Percentiles rank a stretch among this genome's conserved stretches.
Conservation (phyloP, 2,113 vertebrate species). For the Cynocephalus volans region DNA sequence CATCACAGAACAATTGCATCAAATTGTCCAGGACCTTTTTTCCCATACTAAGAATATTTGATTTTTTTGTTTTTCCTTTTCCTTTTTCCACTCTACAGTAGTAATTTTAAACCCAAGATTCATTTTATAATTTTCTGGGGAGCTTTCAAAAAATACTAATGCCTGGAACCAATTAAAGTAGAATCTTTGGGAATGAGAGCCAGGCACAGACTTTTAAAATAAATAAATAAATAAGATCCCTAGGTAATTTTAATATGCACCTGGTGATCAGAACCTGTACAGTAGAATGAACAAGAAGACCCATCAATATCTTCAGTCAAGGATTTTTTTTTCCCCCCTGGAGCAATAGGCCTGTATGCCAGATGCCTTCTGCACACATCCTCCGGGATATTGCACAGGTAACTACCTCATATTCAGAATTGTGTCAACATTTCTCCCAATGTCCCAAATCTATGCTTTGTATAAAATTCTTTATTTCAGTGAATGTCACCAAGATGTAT, state of each 20-base stretch:
- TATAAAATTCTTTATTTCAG: constrained; percentile 1
- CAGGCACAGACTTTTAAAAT: neutral
- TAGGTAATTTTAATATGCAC: constrained; percentile 50
- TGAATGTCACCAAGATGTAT: neutral
- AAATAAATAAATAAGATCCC: neutral
- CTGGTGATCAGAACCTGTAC: neutral
- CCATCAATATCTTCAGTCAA: neutral
- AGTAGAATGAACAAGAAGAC: neutral
- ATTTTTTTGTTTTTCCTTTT: neutral
- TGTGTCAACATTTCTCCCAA: neutral
- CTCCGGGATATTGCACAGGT: neutral
- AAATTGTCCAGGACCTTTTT: neutral
- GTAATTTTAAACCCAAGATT: neutral
- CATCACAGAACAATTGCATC: neutral
- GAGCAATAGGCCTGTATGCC: no score
- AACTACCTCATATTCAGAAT: neutral
- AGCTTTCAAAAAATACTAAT: constrained; percentile 50
- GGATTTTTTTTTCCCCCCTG: constrained; percentile 28
- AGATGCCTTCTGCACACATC: neutral
- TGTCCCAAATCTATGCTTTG: neutral
- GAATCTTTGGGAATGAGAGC: constrained; percentile 19
- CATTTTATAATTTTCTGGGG: neutral
- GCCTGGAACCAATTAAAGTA: constrained; percentile 24
- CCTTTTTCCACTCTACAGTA: neutral
- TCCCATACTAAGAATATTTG: neutral